Conservation (phyloP, 2,888 invertebrate genomes). For the Plagiodera versicolora region DNA sequence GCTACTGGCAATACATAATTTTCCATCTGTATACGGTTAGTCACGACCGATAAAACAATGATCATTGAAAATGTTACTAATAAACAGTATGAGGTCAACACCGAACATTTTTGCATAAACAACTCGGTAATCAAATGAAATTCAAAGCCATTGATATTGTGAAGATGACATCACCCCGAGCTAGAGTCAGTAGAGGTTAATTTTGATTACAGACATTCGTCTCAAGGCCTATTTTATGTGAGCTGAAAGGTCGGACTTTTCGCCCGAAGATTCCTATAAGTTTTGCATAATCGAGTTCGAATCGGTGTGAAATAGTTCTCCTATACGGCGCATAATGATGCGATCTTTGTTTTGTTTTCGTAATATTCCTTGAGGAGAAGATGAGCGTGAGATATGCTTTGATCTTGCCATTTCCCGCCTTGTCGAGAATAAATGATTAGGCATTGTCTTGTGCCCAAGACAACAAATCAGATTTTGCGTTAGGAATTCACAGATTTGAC, state of each 20-base stretch:
- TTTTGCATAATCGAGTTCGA: conserved; percentile 9
- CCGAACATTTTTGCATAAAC: conserved; percentile 17
- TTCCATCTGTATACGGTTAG: not conserved
- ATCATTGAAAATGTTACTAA: not conserved
- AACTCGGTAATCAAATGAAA: conserved; percentile 16
- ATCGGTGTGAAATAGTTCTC: conserved; percentile 10
- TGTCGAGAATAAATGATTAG: not conserved
- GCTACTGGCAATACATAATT: not conserved
- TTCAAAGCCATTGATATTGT: conserved; percentile 15
- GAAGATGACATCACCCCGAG: conserved; percentile 26
- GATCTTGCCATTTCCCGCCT: conserved; percentile 1
- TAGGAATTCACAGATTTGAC: not conserved
- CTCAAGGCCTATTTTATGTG: conserved; percentile 36
- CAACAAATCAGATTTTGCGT: not conserved
- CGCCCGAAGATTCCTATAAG: conserved; percentile 24
- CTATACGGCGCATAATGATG: not conserved
- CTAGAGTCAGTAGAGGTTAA: conserved; percentile 33
- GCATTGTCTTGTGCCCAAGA: not conserved
- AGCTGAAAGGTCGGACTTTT: conserved; percentile 22
- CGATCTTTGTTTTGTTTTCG: conserved; percentile 1
- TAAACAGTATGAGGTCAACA: conserved; percentile 20
- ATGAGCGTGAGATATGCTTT: conserved; percentile 7
- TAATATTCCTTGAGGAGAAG: not conserved
- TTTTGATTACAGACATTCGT: conserved; percentile 31
- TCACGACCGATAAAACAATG: not conserved